A percentile compares a stretch with the other conserved stretches of the same genome.
These are phyloP conservation scores for Hydrophis major DNA, from an alignment of 2,797 vertebrate genomes.

Conservation along the genomic window DNA sequence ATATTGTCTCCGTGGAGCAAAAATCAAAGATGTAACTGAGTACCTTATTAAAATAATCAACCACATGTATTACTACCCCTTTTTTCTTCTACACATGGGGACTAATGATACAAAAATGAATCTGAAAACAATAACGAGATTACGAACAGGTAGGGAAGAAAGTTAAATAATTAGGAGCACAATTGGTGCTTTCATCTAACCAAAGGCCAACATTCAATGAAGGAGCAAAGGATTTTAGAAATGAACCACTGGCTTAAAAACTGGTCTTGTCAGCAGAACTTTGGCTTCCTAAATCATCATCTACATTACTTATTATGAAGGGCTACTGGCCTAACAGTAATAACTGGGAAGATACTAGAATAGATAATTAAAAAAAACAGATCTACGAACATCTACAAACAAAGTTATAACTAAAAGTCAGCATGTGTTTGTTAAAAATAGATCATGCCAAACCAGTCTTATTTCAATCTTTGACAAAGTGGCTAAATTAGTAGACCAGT, in stretches of 20 bases:
- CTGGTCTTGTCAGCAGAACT: not conserved
- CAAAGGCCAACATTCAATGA: not conserved
- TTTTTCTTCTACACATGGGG: not conserved
- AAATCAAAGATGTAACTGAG: too few species aligned
- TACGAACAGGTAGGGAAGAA: not conserved
- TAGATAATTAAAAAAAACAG: too few species aligned
- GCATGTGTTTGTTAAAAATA: too few species aligned
- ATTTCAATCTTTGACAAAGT: too few species aligned
- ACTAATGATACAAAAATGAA: not conserved
- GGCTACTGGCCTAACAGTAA: not conserved
- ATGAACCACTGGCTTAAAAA: not conserved
- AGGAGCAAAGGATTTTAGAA: not conserved
- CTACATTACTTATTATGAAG: not conserved
- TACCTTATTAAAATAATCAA: too few species aligned
- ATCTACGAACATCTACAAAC: too few species aligned
- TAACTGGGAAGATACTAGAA: too few species aligned
- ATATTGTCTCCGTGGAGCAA: too few species aligned
- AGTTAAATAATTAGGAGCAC: not conserved
- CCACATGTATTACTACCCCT: not conserved
- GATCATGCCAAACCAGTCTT: too few species aligned
- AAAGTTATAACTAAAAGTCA: too few species aligned
- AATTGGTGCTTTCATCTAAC: not conserved
- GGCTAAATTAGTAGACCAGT: too few species aligned
- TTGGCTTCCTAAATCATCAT: not conserved
- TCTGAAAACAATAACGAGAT: not conserved